Percentiles rank a stretch among this genome's conserved stretches.
Conservation (phyloP, 2,888 invertebrate genomes). For the Hermodice carunculata region DNA sequence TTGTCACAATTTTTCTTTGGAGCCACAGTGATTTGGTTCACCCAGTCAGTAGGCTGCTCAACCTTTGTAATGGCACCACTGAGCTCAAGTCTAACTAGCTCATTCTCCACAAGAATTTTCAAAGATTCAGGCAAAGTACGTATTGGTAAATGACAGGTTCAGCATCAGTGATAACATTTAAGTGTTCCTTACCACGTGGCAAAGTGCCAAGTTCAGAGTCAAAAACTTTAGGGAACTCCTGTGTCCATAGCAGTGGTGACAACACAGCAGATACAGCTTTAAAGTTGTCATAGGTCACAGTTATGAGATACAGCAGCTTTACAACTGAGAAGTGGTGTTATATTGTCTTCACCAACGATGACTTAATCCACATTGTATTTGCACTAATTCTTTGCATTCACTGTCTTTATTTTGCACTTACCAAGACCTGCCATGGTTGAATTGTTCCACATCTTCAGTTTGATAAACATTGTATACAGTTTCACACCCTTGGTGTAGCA, state of each 20-base stretch:
- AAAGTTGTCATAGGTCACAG: conserved; percentile 19
- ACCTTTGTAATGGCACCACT: too few species aligned
- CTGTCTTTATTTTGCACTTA: background rate
- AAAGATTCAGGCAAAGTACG: too few species aligned
- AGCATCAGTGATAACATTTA: background rate
- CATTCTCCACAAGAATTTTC: too few species aligned
- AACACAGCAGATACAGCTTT: conserved; percentile 2
- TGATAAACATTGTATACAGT: background rate
- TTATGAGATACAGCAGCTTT: conserved; percentile 14
- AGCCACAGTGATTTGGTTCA: conserved; percentile 16
- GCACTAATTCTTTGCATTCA: background rate
- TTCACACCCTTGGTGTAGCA: background rate
- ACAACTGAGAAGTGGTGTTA: background rate
- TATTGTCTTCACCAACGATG: background rate
- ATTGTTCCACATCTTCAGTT: conserved; percentile 14
- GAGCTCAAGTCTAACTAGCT: too few species aligned
- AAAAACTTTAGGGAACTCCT: conserved; percentile 8
- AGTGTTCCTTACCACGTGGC: conserved; percentile 1
- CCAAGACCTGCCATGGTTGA: background rate
- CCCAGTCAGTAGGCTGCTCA: background rate
- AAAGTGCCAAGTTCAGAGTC: conserved; percentile 14
- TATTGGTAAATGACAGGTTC: conserved; percentile 4
- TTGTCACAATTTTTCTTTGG: conserved; percentile 12
- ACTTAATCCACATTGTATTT: conserved; percentile 8
- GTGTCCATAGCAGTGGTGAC: background rate